Evolutionary conservation across 2,797 vertebrate species (phyloP).

Genomic region (Chaenodraco wilsoni): DNA sequence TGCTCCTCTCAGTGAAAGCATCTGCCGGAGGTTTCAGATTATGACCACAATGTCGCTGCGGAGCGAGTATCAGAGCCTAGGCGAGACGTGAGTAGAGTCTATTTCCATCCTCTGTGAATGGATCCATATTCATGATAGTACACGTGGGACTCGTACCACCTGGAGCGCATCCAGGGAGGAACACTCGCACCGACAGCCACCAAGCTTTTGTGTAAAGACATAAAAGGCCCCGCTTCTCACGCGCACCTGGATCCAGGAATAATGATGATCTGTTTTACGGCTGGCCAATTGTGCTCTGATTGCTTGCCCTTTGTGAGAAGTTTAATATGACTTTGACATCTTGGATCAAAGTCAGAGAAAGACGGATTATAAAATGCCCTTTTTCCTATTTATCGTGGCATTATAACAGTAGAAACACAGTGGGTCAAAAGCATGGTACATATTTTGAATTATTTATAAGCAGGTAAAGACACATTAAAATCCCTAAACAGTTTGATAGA

Average conservation of each 20-base stretch:
- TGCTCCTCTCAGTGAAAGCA: slow-evolving; percentile 38
- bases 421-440: background rate
- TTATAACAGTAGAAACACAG: background rate
- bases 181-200: slow-evolving; percentile 35
- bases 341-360: slow-evolving; percentile 26
- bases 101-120: slow-evolving; percentile 56
- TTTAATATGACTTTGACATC: slow-evolving; percentile 33
- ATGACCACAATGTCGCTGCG: slow-evolving; percentile 22
- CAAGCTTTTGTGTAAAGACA: slow-evolving; percentile 46
- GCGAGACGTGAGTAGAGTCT: slow-evolving; percentile 37
- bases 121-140: slow-evolving; percentile 43
- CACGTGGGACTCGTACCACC: slow-evolving; percentile 43
- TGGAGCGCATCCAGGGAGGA: slow-evolving; percentile 44
- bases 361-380: background rate
- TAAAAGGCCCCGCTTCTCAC: slow-evolving; percentile 34
- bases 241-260: slow-evolving; percentile 6
- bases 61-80: slow-evolving; percentile 15
- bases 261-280: slow-evolving; percentile 21
- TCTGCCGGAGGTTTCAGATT: slow-evolving; percentile 43
- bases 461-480: too few species aligned
- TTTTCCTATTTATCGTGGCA: background rate
- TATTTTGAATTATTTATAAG: background rate
- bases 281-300: slow-evolving; percentile 12
- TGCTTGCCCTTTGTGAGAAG: background rate
- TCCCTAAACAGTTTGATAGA: too few species aligned